A percentile compares a stretch with the other conserved stretches of the same genome.
These are phyloP conservation scores for Phoeniculus purpureus DNA, from an alignment of 2,797 vertebrate species.

Conservation along the genomic window DNA sequence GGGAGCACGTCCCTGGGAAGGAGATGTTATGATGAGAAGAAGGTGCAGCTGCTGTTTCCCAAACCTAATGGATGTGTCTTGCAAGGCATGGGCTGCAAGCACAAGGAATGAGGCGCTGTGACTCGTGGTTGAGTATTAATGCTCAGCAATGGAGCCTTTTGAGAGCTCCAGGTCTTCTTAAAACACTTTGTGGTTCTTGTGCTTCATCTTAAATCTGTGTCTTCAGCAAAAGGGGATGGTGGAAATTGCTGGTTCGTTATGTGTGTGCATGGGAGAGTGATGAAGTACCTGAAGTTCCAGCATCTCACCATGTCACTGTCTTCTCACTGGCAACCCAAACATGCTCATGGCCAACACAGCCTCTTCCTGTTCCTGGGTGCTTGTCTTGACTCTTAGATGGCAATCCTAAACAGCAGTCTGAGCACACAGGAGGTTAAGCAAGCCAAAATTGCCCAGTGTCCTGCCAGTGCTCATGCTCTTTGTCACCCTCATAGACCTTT, in stretches of 20 bases:
- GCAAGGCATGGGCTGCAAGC: not conserved
- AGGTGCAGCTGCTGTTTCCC: not conserved
- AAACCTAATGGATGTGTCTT: not conserved
- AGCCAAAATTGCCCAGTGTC: not conserved
- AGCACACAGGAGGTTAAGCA: not conserved
- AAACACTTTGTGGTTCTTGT: not conserved
- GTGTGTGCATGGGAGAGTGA: not conserved
- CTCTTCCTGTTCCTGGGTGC: not conserved
- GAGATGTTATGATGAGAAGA: not conserved
- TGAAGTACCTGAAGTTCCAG: not conserved
- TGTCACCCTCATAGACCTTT: not conserved
- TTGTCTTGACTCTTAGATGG: not conserved
- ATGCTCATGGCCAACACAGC: rapidly evolving
- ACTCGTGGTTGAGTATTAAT: not conserved
- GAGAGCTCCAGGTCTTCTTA: not conserved
- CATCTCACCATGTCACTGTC: not conserved
- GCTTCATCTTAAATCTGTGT: not conserved
- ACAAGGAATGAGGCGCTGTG: not conserved
- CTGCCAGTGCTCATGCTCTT: not conserved
- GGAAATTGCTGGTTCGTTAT: not conserved
- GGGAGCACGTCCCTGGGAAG: not conserved
- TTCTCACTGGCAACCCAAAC: not conserved
- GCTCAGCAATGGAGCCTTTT: not conserved
- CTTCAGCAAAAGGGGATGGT: not conserved
- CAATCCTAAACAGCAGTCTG: not conserved